Evolutionary conservation across 2,888 invertebrate species (phyloP).

Genomic region (Erynnis tages): DNA sequence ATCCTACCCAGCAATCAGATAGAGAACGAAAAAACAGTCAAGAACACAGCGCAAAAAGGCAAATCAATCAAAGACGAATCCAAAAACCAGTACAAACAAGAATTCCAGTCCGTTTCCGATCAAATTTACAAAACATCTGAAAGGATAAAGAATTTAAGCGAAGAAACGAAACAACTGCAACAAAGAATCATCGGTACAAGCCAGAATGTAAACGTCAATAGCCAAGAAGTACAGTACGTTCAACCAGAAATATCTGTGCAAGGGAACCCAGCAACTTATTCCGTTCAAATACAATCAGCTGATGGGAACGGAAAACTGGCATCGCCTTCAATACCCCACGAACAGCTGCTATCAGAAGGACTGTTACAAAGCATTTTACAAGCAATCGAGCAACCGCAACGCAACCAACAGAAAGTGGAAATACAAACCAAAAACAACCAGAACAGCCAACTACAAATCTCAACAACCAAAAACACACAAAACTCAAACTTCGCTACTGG

Average conservation of each 20-base stretch:
- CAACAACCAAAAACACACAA: too few relatives aligned
- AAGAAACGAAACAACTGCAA: conserved; percentile 64
- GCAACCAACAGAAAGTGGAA: conserved; percentile 29
- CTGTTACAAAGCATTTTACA: conserved; percentile 90
- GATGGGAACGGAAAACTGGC: conserved; percentile 69
- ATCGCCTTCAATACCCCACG: conserved; percentile 83
- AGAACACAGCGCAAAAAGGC: conserved; percentile 47
- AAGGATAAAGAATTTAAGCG: conserved; percentile 62
- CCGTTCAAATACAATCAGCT: conserved; percentile 88
- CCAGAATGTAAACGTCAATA: conserved; percentile 50
- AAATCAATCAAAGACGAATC: conserved; percentile 55
- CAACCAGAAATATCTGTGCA: conserved; percentile 70
- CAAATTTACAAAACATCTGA: conserved; percentile 70
- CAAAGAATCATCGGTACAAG: conserved; percentile 60
- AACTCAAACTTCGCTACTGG: conserved; percentile 27
- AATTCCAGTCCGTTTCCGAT: conserved; percentile 57
- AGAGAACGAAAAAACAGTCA: conserved; percentile 48
- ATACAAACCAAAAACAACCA: conserved; percentile 28
- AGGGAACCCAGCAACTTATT: conserved; percentile 84
- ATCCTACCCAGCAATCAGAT: conserved; percentile 51
- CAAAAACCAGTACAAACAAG: conserved; percentile 53
- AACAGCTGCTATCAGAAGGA: conserved; percentile 89
- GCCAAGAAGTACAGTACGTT: conserved; percentile 34
- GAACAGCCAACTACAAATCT: conserved; percentile 9
- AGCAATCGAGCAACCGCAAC: conserved; percentile 88